phyloP scores from a whole-genome alignment of 2,888 invertebrate genomes.

The Lucinisca nassula region DNA sequence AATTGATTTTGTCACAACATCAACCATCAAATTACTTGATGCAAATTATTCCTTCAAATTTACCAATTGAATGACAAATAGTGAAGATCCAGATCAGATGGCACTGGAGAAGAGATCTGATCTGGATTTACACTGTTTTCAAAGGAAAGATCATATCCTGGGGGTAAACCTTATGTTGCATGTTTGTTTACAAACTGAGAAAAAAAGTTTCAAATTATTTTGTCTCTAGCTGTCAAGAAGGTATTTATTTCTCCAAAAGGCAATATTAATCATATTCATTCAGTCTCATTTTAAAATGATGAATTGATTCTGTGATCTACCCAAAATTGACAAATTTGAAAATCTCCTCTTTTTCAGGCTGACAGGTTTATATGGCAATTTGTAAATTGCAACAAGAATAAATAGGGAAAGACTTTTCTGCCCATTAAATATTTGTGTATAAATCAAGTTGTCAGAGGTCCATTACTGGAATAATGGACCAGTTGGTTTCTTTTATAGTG shows the following conservation, averaged over 20 bases:
- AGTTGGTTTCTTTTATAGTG: neutral
- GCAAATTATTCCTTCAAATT: too few species aligned
- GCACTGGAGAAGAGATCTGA: too few species aligned
- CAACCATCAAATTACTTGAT: too few species aligned
- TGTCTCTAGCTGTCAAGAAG: neutral
- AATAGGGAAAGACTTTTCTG: neutral
- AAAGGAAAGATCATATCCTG: too few species aligned
- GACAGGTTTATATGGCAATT: neutral
- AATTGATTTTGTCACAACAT: too few species aligned
- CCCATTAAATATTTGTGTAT: neutral
- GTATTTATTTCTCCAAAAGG: neutral
- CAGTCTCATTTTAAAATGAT: neutral
- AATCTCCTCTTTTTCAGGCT: neutral
- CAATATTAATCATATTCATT: neutral
- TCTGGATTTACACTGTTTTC: too few species aligned
- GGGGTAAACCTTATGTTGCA: too few species aligned
- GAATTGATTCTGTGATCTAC: neutral
- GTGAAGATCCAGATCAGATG: too few species aligned
- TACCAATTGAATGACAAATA: too few species aligned
- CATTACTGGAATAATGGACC: constrained; percentile 1
- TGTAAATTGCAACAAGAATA: neutral
- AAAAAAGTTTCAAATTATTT: neutral
- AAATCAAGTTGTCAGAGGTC: neutral
- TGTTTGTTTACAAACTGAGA: too few species aligned
- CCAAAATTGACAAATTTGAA: neutral